Conservation (phyloP, 2,113 vertebrate species). For the Tonatia bakeri region DNA sequence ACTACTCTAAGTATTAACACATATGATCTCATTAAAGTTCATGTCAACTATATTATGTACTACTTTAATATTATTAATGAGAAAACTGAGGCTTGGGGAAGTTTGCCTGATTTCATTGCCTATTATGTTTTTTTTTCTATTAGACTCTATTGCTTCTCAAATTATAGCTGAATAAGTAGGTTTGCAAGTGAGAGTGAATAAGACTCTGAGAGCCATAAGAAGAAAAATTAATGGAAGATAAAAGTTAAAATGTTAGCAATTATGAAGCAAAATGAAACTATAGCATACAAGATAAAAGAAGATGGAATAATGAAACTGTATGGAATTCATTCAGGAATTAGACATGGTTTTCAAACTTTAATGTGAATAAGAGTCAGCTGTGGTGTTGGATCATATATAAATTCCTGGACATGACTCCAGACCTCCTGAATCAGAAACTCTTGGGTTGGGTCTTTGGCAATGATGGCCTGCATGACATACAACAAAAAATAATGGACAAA, state of each 20-base stretch:
- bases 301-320: neutral
- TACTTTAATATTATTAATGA: constrained; percentile 8
- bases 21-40: neutral
- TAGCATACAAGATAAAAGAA: neutral
- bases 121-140: neutral
- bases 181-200: constrained; percentile 7
- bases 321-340: neutral
- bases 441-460: neutral
- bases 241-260: neutral
- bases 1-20: neutral
- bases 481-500: neutral
- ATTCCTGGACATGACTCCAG: neutral
- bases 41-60: neutral
- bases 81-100: neutral
- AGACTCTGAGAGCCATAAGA: neutral
- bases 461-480: neutral
- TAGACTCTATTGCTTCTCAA: neutral
- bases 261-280: constrained; percentile 1
- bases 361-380: neutral
- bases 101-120: neutral
- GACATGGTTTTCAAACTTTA: neutral
- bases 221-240: neutral
- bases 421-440: neutral
- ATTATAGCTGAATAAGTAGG: neutral
- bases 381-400: neutral